A percentile compares a stretch with the other conserved stretches of the same genome.
phyloP scores from a whole-genome alignment of 2,113 vertebrate genomes.

The Daphoenositta chrysoptera region DNA sequence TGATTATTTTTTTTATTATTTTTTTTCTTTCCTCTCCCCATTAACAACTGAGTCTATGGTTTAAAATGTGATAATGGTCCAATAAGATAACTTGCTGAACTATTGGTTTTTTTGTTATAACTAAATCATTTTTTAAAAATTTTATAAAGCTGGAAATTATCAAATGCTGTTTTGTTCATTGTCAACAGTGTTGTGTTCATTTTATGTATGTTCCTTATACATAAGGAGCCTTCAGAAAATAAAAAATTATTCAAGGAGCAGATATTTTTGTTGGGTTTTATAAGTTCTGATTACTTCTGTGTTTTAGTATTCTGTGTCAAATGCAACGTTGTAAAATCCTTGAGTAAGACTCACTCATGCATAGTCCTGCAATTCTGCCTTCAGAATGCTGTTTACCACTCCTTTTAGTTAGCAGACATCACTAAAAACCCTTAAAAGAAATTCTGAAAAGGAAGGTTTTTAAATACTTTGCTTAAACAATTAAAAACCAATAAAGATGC shows the following conservation, averaged over 20 bases:
- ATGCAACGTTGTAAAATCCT: slow-evolving; percentile 12
- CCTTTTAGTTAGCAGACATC: slow-evolving; percentile 86
- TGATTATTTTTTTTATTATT: slow-evolving; percentile 9
- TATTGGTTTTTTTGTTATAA: slow-evolving; percentile 71
- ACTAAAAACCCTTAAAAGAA: slow-evolving; percentile 79
- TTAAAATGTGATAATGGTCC: slow-evolving; percentile 75
- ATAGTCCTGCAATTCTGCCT: slow-evolving; percentile 81
- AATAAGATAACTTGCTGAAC: slow-evolving; percentile 74
- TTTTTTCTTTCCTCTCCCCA: neutral
- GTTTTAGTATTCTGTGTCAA: neutral
- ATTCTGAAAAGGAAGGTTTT: neutral
- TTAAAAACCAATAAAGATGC: neutral
- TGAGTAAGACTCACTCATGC: slow-evolving; percentile 91
- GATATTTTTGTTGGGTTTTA: neutral
- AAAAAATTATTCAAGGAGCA: slow-evolving; percentile 69
- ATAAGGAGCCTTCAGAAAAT: slow-evolving; percentile 74
- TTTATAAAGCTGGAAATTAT: slow-evolving; percentile 76
- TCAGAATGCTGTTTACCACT: slow-evolving; percentile 85
- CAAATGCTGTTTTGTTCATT: slow-evolving; percentile 72
- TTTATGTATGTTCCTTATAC: slow-evolving; percentile 77
- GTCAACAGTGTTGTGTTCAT: slow-evolving; percentile 79
- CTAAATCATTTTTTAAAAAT: slow-evolving; percentile 67
- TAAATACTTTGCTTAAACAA: neutral
- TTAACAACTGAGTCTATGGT: slow-evolving; percentile 66
- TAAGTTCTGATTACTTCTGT: neutral